Evolutionary conservation across 2,113 vertebrate genomes (phyloP).

Genomic region (Ursus arctos): DNA sequence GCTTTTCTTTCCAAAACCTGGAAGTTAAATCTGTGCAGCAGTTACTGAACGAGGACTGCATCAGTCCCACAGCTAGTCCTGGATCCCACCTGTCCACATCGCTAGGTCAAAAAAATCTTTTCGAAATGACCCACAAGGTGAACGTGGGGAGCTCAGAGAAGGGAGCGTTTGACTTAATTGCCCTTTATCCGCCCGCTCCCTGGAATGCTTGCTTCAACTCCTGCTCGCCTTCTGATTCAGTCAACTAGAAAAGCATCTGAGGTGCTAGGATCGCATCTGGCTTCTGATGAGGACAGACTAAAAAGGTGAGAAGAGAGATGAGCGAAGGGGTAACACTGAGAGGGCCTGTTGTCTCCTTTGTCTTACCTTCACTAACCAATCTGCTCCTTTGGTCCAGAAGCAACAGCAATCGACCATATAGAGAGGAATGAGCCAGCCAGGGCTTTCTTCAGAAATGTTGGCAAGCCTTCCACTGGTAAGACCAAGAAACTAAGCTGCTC

Average conservation of each 20-base stretch:
- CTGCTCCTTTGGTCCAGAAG: constrained; percentile 6
- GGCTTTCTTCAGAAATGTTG: constrained; percentile 59
- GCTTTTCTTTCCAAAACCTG: background rate
- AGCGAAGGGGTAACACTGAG: background rate
- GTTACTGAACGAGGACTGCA: background rate
- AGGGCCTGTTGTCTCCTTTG: background rate
- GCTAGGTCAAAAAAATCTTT: background rate
- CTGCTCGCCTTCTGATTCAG: background rate
- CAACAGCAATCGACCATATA: constrained; percentile 37
- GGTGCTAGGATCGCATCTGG: background rate
- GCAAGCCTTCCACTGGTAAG: constrained; percentile 46
- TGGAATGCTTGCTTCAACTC: background rate
- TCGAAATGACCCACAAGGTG: background rate
- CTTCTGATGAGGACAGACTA: background rate
- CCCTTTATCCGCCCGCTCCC: background rate
- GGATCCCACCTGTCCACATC: background rate
- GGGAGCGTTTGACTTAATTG: background rate
- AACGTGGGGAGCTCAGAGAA: background rate
- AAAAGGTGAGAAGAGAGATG: constrained; percentile 20
- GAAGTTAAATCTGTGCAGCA: background rate
- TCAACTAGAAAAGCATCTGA: constrained; percentile 28
- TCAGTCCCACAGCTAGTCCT: constrained; percentile 17
- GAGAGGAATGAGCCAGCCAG: constrained; percentile 55
- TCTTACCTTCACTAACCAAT: constrained; percentile 86
- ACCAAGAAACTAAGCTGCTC: constrained; percentile 19